A percentile compares a stretch with the other conserved stretches of the same genome.
phyloP scores from a whole-genome alignment of 1,140 invertebrate species.

The Apis mellifera region Amel_HAv3.1 CM009935.2:2901501-2902000 shows the following conservation, averaged over 20 bases:
- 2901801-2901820: neutral
- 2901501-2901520: neutral
- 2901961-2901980: too few species aligned
- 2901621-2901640: neutral
- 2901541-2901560: conserved; percentile 23
- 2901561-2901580: neutral
- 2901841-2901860: neutral
- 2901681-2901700: neutral
- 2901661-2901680: neutral
- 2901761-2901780: neutral
- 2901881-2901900: too few species aligned
- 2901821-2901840: too few species aligned
- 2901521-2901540: neutral
- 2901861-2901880: too few species aligned
- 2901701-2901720: neutral
- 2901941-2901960: too few species aligned
- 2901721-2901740: neutral
- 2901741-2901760: neutral
- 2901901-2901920: too few species aligned
- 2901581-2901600: conserved; percentile 21
- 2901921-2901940: too few species aligned
- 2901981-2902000: too few species aligned
- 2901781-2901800: neutral
- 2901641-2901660: neutral
- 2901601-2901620: neutral